These are phyloP conservation scores for Dermochelys coriacea DNA, from an alignment of 2,797 vertebrate species.

Conservation along the genomic window DNA sequence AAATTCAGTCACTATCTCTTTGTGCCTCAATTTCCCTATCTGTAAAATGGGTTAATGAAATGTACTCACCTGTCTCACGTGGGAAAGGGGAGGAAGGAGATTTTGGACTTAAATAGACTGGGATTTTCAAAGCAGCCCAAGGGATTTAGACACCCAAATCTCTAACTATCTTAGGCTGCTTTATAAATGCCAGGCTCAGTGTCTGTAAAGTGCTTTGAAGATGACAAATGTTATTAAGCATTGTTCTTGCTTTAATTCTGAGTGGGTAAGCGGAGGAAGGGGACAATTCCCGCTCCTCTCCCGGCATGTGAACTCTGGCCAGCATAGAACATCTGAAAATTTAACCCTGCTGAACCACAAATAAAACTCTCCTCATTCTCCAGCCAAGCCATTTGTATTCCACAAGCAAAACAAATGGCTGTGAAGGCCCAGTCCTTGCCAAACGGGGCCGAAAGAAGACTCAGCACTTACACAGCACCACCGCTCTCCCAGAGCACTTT, in stretches of 20 bases:
- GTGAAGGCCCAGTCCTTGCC: neutral
- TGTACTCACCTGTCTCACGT: neutral
- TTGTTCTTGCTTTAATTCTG: neutral
- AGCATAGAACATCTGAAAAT: neutral
- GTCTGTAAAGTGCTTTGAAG: neutral
- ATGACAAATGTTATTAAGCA: neutral
- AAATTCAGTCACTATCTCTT: neutral
- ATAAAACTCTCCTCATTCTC: neutral
- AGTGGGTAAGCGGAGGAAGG: neutral
- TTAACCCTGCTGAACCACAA: neutral
- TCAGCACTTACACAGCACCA: neutral
- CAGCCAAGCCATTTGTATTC: neutral
- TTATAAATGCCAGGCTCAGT: neutral
- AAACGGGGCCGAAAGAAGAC: neutral
- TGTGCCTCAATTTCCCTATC: neutral
- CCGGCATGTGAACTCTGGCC: neutral
- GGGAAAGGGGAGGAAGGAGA: neutral
- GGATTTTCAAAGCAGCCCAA: neutral
- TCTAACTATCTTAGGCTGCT: neutral
- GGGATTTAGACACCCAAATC: neutral
- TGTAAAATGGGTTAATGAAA: neutral
- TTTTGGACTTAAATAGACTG: neutral
- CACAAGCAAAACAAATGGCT: neutral
- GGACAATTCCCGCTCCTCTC: neutral
- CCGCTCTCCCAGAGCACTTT: too few species aligned